Percentiles rank a stretch among this genome's conserved stretches.
These are phyloP conservation scores for Eupithecia dodoneata DNA, from an alignment of 2,888 invertebrate species.

Conservation along the genomic window DNA sequence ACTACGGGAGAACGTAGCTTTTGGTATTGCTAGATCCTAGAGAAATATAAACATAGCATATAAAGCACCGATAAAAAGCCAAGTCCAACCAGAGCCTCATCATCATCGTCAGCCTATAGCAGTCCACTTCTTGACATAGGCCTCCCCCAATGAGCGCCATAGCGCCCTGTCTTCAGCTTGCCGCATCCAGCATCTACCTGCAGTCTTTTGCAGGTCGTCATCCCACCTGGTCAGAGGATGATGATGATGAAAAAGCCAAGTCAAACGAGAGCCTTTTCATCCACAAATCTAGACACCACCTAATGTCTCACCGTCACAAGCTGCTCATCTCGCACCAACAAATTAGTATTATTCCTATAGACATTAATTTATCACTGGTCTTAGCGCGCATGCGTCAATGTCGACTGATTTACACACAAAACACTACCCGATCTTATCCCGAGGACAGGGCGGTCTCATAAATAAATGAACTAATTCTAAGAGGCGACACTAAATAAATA, in stretches of 20 bases:
- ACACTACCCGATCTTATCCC: constrained; percentile 63
- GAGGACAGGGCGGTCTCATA: constrained; percentile 61
- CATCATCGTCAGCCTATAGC: too few relatives aligned
- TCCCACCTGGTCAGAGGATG: too few relatives aligned
- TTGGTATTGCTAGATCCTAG: not conserved
- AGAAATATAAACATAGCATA: not conserved
- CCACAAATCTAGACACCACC: not conserved
- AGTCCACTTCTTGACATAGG: too few relatives aligned
- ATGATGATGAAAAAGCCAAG: not conserved
- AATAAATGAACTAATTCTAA: constrained; percentile 65
- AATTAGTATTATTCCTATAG: constrained; percentile 32
- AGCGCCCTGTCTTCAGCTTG: too few relatives aligned
- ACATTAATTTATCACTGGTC: constrained; percentile 35
- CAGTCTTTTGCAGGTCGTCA: too few relatives aligned
- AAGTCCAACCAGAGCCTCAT: not conserved
- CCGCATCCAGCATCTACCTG: too few relatives aligned
- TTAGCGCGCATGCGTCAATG: constrained; percentile 53
- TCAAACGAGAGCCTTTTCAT: not conserved
- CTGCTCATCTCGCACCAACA: constrained; percentile 25
- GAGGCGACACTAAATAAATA: constrained; percentile 44
- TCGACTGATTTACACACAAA: constrained; percentile 59
- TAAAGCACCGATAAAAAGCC: not conserved
- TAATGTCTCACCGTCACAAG: not conserved
- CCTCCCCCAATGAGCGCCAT: too few relatives aligned
- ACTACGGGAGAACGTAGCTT: not conserved